These are phyloP conservation scores for Phalacrocorax carbo DNA, from an alignment of 2,113 vertebrate species.

Conservation along the genomic window DNA sequence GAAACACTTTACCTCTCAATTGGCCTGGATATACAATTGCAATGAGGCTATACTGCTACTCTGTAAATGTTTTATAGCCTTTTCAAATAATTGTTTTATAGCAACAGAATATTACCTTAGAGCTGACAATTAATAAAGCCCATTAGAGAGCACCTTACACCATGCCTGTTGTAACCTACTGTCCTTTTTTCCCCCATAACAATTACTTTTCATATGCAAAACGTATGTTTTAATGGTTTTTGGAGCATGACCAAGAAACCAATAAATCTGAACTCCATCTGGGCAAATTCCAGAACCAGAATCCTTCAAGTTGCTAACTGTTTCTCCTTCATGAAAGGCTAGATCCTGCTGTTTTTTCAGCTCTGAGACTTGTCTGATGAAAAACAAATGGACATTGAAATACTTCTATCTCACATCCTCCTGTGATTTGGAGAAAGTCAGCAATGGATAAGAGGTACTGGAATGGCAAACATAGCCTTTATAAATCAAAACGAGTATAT, in stretches of 20 bases:
- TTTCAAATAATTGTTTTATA: neutral
- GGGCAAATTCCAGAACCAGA: neutral
- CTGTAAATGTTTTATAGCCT: neutral
- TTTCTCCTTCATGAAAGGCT: neutral
- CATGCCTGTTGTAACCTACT: neutral
- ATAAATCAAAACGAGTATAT: neutral
- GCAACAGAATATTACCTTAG: neutral
- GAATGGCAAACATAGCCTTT: neutral
- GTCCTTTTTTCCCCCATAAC: neutral
- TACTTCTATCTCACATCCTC: neutral
- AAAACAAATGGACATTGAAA: neutral
- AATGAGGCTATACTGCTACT: neutral
- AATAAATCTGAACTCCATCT: neutral
- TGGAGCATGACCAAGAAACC: neutral
- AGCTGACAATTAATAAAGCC: neutral
- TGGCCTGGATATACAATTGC: neutral
- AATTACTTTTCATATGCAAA: neutral
- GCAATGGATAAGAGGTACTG: neutral
- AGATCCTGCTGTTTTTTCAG: neutral
- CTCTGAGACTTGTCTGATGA: neutral
- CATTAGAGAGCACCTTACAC: neutral
- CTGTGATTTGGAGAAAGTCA: neutral
- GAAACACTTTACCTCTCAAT: neutral
- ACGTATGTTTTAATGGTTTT: neutral
- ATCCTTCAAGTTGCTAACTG: neutral